Percentiles rank a stretch among this genome's conserved stretches.
Conservation (phyloP, 23 tunicate species). For the Halocynthia roretzi region DNA sequence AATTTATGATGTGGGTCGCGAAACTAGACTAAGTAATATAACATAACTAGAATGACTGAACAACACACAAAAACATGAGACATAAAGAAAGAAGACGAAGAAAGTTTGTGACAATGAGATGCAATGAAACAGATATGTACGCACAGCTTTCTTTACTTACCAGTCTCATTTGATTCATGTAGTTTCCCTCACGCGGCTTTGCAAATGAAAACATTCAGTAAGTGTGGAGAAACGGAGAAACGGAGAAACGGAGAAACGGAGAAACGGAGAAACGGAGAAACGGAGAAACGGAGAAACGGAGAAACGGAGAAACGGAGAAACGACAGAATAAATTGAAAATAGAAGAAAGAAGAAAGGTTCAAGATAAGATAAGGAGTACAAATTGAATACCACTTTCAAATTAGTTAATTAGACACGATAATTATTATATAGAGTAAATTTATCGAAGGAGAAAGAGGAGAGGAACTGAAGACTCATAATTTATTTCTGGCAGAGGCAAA, state of each 20-base stretch:
- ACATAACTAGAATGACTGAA: too few relatives aligned
- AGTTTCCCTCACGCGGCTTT: conserved; percentile 80
- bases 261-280: conserved; percentile 1
- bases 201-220: conserved; percentile 12
- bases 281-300: background rate
- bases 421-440: too few relatives aligned
- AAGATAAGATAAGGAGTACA: too few relatives aligned
- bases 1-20: too few relatives aligned
- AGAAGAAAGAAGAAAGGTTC: background rate
- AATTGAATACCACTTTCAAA: too few relatives aligned
- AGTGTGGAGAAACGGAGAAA: background rate
- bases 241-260: background rate
- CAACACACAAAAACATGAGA: background rate
- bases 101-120: too few relatives aligned
- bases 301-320: background rate
- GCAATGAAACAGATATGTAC: too few relatives aligned
- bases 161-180: conserved; percentile 83
- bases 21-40: too few relatives aligned
- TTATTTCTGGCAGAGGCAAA: too few relatives aligned
- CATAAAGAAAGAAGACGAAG: background rate
- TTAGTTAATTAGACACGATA: too few relatives aligned
- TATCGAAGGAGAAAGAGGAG: too few relatives aligned
- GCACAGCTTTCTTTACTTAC: conserved; percentile 27
- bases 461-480: too few relatives aligned
- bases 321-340: conserved; percentile 7